Base-by-base conservation (phyloP, 2,888 invertebrate species). In the Dugesia japonica region DNA sequence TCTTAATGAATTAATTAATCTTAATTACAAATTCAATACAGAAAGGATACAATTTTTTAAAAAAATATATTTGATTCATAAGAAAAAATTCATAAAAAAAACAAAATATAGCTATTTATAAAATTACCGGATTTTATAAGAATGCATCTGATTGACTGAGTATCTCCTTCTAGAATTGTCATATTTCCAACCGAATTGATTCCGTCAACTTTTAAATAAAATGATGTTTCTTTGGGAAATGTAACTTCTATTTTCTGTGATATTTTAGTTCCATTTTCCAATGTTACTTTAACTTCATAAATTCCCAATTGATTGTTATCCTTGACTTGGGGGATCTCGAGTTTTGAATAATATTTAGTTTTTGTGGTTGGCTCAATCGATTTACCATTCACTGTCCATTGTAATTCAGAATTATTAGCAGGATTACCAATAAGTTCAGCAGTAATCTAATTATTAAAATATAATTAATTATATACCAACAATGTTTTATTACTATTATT, bases 201-300 rank as follows among this genome's bases (percentile, higher is more conserved):
- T 56, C 56, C 56, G n/a, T 56, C 56, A n/a, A 56, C 17, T 56
- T 56, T 56, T n/a, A 56, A 56, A 56, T 56, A 56, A 13, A 56
- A 4, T 1, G 56, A 56, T 23, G 56, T 23, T 56, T 56, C 23
- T 23, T n/a, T 56, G 4, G 56, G 56, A 56, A 13, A 23, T 4
- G 23, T 13, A n/a, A 56, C 17, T 23, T 56, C 56, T 9, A 56
- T 56, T 56, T 56, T 56, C 17, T n/a, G n/a, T 23, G n/a, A 23
- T 56, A 56, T 56, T n/a, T 4, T 13, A 13, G 56, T 56, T 56
- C 56, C 56, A 23, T 56, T 56, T 56, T 56, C 56, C 17, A 56
- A n/a, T 20, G 4, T 56, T 1, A 56, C 56, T 56, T n/a, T n/a
- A n/a, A 56, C 56, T 23, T 56, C 56, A 56, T 56, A 56, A 23